phyloP scores from a whole-genome alignment of 2,797 vertebrate genomes.

The Gorsachius magnificus region DNA sequence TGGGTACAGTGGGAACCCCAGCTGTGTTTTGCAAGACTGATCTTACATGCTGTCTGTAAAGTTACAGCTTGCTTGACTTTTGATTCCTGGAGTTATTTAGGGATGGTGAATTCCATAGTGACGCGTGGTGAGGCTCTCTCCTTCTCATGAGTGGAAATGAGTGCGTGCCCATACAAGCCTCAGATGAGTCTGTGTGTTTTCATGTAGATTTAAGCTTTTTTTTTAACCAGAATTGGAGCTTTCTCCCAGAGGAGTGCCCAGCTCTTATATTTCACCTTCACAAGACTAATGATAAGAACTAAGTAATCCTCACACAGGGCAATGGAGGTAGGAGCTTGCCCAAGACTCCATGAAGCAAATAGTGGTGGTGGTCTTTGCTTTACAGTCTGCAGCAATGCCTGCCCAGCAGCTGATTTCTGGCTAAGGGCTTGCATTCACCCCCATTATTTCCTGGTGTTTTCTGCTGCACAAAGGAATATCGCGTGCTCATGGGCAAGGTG shows the following conservation, averaged over 20 bases:
- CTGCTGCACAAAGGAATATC: neutral
- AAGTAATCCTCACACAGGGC: neutral
- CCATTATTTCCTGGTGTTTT: neutral
- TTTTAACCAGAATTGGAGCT: neutral
- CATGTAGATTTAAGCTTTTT: neutral
- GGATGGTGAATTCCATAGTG: neutral
- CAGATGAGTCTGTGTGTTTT: neutral
- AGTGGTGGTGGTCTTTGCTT: neutral
- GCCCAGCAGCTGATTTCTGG: neutral
- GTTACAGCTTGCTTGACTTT: neutral
- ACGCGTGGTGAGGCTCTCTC: neutral
- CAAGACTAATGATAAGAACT: neutral
- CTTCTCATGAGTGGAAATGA: neutral
- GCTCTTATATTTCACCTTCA: neutral
- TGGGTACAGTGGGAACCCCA: neutral
- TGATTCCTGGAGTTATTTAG: neutral
- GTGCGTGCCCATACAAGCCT: neutral
- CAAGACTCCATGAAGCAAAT: neutral
- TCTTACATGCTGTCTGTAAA: neutral
- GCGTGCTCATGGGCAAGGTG: accelerated
- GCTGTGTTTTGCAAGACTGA: neutral
- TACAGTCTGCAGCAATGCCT: neutral
- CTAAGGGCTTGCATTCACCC: neutral
- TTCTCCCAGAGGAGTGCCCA: neutral
- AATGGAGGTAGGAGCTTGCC: neutral